Percentiles rank a stretch among this genome's conserved stretches.
Evolutionary conservation across 2,113 vertebrate genomes (phyloP).

Genomic region (Beaufortia kweichowensis): DNA sequence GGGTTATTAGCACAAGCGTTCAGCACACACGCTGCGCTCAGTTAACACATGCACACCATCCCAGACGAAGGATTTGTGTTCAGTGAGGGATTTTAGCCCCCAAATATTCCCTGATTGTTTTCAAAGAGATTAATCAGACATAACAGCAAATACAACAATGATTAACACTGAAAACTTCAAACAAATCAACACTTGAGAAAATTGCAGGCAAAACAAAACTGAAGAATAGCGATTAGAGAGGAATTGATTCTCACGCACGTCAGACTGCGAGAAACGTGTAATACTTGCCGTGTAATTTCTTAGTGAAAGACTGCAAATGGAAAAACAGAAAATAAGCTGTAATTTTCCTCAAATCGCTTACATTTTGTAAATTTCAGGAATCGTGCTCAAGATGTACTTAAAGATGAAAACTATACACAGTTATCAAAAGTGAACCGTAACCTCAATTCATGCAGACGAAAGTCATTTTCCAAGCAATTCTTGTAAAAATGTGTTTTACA

Average conservation of each 20-base stretch:
- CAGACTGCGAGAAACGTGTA: neutral
- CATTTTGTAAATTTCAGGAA: neutral
- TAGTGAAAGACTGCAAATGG: neutral
- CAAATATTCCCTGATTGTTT: neutral
- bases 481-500: no score
- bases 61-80: neutral
- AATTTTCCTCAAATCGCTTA: neutral
- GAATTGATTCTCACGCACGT: neutral
- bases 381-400: neutral
- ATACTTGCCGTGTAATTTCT: no score
- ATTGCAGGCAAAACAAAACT: neutral
- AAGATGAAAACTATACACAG: conserved; percentile 6
- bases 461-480: neutral
- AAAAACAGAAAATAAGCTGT: neutral
- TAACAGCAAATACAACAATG: neutral
- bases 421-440: neutral
- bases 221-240: neutral
- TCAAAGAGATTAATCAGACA: neutral
- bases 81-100: neutral
- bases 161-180: no score
- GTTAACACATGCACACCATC: no score
- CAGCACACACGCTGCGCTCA: neutral
- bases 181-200: no score
- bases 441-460: neutral
- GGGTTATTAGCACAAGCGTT: neutral